A percentile compares a stretch with the other conserved stretches of the same genome.
phyloP scores from a whole-genome alignment of 2,888 invertebrate genomes.

The Phanerotoma sp. region DNA sequence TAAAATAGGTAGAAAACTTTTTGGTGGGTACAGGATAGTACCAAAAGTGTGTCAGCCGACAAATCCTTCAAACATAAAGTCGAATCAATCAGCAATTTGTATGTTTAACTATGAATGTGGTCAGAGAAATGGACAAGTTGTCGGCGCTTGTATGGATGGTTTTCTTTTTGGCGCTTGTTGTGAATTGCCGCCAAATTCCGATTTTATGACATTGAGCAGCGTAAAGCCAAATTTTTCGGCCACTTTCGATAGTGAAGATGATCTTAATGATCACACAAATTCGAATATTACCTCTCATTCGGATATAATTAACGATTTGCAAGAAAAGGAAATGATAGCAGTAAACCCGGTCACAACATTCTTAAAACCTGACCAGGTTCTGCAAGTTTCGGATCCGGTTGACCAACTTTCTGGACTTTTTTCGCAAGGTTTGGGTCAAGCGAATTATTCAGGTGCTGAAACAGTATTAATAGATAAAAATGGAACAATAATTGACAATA shows the following conservation, averaged over 20 bases:
- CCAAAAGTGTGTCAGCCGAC: slow-evolving; percentile 78
- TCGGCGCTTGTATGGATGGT: slow-evolving; percentile 90
- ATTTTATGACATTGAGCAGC: slow-evolving; percentile 18
- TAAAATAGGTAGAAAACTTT: slow-evolving; percentile 69
- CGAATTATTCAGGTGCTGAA: slow-evolving; percentile 48
- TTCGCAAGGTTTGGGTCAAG: slow-evolving; percentile 48
- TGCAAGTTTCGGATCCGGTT: slow-evolving; percentile 54
- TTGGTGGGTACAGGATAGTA: slow-evolving; percentile 84
- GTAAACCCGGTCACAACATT: slow-evolving; percentile 48
- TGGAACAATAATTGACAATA: slow-evolving; percentile 52
- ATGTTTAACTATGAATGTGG: slow-evolving; percentile 93
- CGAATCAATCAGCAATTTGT: slow-evolving; percentile 75
- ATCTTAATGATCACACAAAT: slow-evolving; percentile 48
- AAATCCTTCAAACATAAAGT: slow-evolving; percentile 63
- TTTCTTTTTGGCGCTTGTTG: slow-evolving; percentile 93
- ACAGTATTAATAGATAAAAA: slow-evolving; percentile 58
- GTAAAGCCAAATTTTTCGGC: no score
- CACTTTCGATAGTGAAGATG: no score
- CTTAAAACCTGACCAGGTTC: slow-evolving; percentile 50
- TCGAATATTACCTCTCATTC: slow-evolving; percentile 47
- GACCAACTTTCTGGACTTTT: slow-evolving; percentile 53
- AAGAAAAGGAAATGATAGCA: slow-evolving; percentile 29
- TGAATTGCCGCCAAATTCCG: slow-evolving; percentile 65
- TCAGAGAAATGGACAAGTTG: slow-evolving; percentile 76
- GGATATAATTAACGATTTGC: slow-evolving; percentile 44